Base-by-base conservation (phyloP, 2,888 invertebrate genomes). In the Glaucopsyche alexis region DNA sequence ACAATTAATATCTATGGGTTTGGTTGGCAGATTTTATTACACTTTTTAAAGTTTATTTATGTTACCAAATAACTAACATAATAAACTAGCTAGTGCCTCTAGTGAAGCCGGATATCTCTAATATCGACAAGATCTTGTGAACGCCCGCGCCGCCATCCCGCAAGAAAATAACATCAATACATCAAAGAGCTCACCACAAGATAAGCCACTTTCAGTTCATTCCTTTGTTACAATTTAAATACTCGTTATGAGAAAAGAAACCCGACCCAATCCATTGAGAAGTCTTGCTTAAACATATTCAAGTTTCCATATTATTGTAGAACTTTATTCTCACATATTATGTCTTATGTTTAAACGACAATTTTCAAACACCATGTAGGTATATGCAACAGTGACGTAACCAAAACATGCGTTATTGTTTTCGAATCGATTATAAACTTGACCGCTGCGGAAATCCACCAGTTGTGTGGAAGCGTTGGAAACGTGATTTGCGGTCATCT, bases 401-500 rank as follows among this genome's bases (percentile, higher is more conserved):
- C 75, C 80, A 81, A 83, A 83, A 82, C 83, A 82, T 72, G 74
- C 79, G 79, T 79, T 79, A 83, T 79, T 80, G 82, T 82, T 79
- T 76, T 74, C 73, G 71, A 74, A 74, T 75, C 74, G 73, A 74
- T 77, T 85, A 85, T 84, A 85, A 84, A 84, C 81, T 71, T 71
- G 76, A 74, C 73, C 76, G 75, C 72, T 75, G 76, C 73, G 73
- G 71, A 71, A 72, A 65, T 74, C 70, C 69, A 60, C 38, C 76
- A 78, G 77, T 78, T 19, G 66, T 67, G 74, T 49, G 55, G 9
- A 67, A 52, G 74, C 71, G 66, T 40, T 71, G 69, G 69, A 72
- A 76, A 65, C 72, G 52, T 65, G 73, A 47, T 50, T 19, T 42
- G 42, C 70, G 42, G 49, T 40, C 45, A 45, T 55, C 55, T 71